Conservation (phyloP, 2,888 invertebrate species). For the Eretmocerus hayati region DNA sequence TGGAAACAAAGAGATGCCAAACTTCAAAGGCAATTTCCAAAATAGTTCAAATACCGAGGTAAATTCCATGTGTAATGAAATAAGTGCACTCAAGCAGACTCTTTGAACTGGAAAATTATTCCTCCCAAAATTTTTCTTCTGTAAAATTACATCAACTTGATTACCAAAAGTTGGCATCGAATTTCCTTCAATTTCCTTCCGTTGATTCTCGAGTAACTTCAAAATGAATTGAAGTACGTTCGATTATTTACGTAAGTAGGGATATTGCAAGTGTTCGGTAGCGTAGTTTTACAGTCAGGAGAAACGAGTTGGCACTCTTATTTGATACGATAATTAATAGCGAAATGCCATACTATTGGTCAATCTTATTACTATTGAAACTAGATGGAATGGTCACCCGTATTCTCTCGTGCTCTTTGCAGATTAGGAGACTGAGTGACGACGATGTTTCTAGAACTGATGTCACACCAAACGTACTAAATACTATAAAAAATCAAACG, state of each 20-base stretch:
- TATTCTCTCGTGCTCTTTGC: slow-evolving; percentile 20
- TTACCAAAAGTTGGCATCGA: too few relatives aligned
- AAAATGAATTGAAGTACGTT: too few relatives aligned
- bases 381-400: background rate
- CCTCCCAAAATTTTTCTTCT: too few relatives aligned
- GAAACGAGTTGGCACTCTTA: too few relatives aligned
- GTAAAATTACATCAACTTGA: too few relatives aligned
- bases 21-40: slow-evolving; percentile 43
- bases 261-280: too few relatives aligned
- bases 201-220: too few relatives aligned
- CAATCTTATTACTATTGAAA: background rate
- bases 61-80: slow-evolving; percentile 19
- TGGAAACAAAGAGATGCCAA: slow-evolving; percentile 43
- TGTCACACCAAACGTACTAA: slow-evolving; percentile 49
- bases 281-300: too few relatives aligned
- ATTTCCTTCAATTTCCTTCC: too few relatives aligned
- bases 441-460: slow-evolving; percentile 57
- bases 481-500: slow-evolving; percentile 51
- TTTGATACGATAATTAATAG: background rate
- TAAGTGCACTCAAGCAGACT: too few relatives aligned
- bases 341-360: background rate
- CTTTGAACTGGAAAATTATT: too few relatives aligned
- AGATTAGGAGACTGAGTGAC: slow-evolving; percentile 59
- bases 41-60: slow-evolving; percentile 46
- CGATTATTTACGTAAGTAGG: too few relatives aligned